Evolutionary conservation across 2,797 vertebrate species (phyloP), one percentile per base, ranked within the genome.

Genomic region (Pangasius macronema): DNA sequence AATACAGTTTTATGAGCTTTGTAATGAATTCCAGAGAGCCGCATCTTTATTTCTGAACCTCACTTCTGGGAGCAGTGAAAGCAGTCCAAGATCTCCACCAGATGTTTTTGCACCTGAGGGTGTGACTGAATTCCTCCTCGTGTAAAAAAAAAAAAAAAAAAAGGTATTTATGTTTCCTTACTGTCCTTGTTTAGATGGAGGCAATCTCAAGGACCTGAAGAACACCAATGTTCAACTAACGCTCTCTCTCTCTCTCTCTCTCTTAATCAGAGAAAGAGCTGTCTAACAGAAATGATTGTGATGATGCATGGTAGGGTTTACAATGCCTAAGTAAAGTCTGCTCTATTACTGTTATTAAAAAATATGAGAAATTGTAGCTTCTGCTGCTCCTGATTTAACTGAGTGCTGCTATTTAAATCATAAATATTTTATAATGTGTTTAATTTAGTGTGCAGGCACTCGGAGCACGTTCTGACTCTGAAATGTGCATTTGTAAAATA

Each of bases 401-500:
- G 67, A 59, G 20, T 83, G 10, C 30, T 68, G 3, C 9, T 33
- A 30, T 68, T 67, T 36, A 83, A 73, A 73, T 39, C 3, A 84
- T 73, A 24, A 84, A 72, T 53, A 57, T 70, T 72, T 84, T 59
- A 84, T 59, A 53, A 83, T 24, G n/a, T 67, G 42, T 24, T 83
- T 82, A n/a, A 63, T 51, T 67, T 67, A 67, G 33, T 72, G 51
- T 39, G 10, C 16, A 72, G 39, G 49, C 67, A 84, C 51, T 84
- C 67, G 46, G 24, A 24, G 81, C 16, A 67, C 42, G 18, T 5
- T 63, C 13, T 13, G 33, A 83, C 63, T 83, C n/a, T 13, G 39
- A 7, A 36, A 63, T 6, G 0, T 81, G 24, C 14, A 16, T 68
- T 61, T 83, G 42, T 33, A 82, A 82, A 82, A 83, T 30, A 51